Evolutionary conservation across 2,888 invertebrate genomes (phyloP), one percentile per base, ranked within the genome.

Genomic region (Adelphocoris suturalis): DNA sequence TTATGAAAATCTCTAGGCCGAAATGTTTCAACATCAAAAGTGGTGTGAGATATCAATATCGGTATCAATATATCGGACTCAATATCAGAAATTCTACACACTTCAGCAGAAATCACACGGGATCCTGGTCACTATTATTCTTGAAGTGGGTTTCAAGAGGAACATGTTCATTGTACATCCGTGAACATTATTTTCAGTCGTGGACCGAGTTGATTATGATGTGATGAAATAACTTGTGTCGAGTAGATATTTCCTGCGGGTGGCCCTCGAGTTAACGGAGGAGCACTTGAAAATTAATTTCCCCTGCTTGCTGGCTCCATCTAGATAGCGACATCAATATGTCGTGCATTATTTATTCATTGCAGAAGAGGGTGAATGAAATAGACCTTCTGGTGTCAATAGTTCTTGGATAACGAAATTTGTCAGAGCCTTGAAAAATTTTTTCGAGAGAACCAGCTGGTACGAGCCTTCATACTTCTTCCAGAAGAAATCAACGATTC

Each of bases 181-280:
- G 0, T 57, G 57, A 7, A 57, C 57, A 57, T 14, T n/a, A 57
- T 57, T 57, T 57, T 57, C 57, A n/a, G 19, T 57, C 57, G n/a
- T 16, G 57, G n/a, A n/a, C 16, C 57, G 14, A 16, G 16, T 57
- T 57, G 57, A n/a, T 57, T 57, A 57, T 4, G 37, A 37, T 57
- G 57, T 57, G 57, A 57, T 57, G 57, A 57, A 57, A 57, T 57
- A 57, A 57, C 57, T 57, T 16, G 57, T n/a, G 57, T 57, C 57
- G 16, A 57, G 57, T 57, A 57, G 57, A 57, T 57, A 57, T 57
- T 57, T 57, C 57, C 57, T n/a, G 57, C n/a, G n/a, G 57, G n/a
- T n/a, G 57, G 57, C 57, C n/a, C 57, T 57, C 57, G 2, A 57
- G n/a, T 57, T n/a, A 57, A 57, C 16, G 55, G 16, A n/a, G 19